These are phyloP conservation scores for Lampris incognitus DNA, from an alignment of 2,113 vertebrate species.

Conservation along the genomic window DNA sequence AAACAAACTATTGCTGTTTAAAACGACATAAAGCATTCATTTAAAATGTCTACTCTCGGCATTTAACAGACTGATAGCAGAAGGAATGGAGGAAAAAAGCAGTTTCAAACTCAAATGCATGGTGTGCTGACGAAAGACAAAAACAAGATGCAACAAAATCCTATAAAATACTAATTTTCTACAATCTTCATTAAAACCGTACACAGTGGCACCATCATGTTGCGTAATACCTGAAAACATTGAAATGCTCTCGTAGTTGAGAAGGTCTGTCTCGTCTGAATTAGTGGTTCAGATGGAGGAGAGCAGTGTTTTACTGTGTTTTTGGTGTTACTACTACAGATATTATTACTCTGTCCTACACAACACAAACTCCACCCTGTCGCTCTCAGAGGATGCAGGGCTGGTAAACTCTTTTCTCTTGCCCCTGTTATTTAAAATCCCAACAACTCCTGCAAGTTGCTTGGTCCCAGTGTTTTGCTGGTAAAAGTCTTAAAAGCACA, in stretches of 20 bases:
- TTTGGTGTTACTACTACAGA: conserved; percentile 36
- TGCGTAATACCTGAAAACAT: conserved; percentile 84
- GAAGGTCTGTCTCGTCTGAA: too few relatives aligned
- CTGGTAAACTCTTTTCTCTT: neutral
- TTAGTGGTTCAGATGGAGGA: neutral
- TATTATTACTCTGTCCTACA: neutral
- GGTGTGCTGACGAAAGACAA: neutral
- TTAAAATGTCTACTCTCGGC: neutral
- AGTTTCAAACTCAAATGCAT: conserved; percentile 43
- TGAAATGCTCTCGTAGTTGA: too few relatives aligned
- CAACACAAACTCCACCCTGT: neutral
- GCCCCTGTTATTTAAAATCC: conserved; percentile 2
- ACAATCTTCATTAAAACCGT: conserved; percentile 20
- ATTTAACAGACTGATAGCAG: conserved; percentile 2
- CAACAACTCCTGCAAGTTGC: conserved; percentile 47
- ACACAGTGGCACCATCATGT: conserved; percentile 14
- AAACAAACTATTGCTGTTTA: too few relatives aligned
- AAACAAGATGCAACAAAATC: too few relatives aligned
- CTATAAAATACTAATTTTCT: neutral
- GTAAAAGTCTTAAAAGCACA: conserved; percentile 45
- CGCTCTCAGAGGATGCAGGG: neutral
- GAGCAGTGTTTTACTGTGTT: neutral
- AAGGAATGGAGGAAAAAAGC: conserved; percentile 1
- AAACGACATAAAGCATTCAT: too few relatives aligned
- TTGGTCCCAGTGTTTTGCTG: conserved; percentile 38